Conservation (phyloP, 2,113 vertebrate species). For the Furnarius figulus region DNA sequence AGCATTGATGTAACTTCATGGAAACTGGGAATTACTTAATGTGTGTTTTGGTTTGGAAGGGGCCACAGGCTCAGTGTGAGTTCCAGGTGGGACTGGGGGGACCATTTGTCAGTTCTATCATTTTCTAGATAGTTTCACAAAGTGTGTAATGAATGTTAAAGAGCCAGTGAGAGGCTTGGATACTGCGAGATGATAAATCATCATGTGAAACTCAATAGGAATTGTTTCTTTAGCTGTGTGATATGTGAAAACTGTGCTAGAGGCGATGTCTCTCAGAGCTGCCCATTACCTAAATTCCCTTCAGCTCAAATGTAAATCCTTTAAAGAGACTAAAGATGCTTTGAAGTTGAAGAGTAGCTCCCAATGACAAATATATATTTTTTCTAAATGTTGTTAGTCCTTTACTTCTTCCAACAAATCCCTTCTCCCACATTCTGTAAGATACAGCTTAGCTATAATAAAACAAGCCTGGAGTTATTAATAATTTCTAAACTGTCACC, state of each 20-base stretch:
- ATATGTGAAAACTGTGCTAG: constrained; percentile 29
- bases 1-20: background rate
- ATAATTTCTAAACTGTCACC: background rate
- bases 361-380: constrained; percentile 30
- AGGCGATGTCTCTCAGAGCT: constrained; percentile 67
- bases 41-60: background rate
- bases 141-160: background rate
- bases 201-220: constrained; percentile 40
- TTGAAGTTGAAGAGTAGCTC: constrained; percentile 45
- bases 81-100: background rate
- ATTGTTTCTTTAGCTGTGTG: constrained; percentile 34
- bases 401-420: background rate
- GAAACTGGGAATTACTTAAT: background rate
- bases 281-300: constrained; percentile 58
- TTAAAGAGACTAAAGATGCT: constrained; percentile 54
- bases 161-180: constrained; percentile 10
- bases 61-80: background rate
- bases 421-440: background rate
- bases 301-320: constrained; percentile 72
- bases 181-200: constrained; percentile 56
- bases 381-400: background rate
- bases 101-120: background rate
- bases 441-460: background rate
- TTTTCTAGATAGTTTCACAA: constrained; percentile 7
- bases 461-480: constrained; percentile 31